Evolutionary conservation across 1,140 invertebrate species (phyloP).

Genomic region (Rhynchophorus ferrugineus): DNA sequence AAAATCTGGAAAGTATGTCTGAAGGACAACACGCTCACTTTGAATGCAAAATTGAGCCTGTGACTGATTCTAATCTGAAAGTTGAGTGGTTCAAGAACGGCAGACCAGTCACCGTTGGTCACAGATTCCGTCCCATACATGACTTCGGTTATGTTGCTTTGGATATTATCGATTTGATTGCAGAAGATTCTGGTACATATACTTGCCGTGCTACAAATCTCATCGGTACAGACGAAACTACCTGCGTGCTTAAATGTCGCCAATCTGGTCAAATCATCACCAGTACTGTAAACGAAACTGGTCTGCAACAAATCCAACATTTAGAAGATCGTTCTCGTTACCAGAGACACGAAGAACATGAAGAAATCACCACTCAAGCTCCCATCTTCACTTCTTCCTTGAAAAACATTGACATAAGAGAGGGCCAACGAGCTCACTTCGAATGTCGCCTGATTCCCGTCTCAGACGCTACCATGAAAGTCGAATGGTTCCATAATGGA

Average conservation of each 20-base stretch:
- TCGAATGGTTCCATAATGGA: conserved; percentile 97
- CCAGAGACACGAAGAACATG: conserved; percentile 61
- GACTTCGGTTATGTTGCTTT: conserved; percentile 93
- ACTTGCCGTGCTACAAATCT: conserved; percentile 87
- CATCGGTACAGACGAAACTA: conserved; percentile 78
- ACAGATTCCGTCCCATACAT: conserved; percentile 88
- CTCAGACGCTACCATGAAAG: conserved; percentile 91
- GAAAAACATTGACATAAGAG: conserved; percentile 86
- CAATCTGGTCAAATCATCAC: conserved; percentile 73
- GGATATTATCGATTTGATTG: conserved; percentile 84
- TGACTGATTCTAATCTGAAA: conserved; percentile 87
- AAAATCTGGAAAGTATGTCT: conserved; percentile 72
- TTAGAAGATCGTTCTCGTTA: conserved; percentile 76
- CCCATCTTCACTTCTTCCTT: conserved; percentile 86
- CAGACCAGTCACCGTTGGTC: conserved; percentile 77
- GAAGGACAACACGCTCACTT: conserved; percentile 95
- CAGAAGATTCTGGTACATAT: conserved; percentile 90
- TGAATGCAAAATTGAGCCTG: conserved; percentile 95
- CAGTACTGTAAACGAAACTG: conserved; percentile 74
- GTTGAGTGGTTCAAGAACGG: conserved; percentile 94
- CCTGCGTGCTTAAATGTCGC: conserved; percentile 61
- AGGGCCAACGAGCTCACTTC: conserved; percentile 93
- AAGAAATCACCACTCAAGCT: conserved; percentile 80
- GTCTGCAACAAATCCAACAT: conserved; percentile 79
- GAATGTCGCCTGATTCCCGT: conserved; percentile 93